Evolutionary conservation across 2,113 vertebrate species (phyloP).

Genomic region (Crocuta crocuta): DNA sequence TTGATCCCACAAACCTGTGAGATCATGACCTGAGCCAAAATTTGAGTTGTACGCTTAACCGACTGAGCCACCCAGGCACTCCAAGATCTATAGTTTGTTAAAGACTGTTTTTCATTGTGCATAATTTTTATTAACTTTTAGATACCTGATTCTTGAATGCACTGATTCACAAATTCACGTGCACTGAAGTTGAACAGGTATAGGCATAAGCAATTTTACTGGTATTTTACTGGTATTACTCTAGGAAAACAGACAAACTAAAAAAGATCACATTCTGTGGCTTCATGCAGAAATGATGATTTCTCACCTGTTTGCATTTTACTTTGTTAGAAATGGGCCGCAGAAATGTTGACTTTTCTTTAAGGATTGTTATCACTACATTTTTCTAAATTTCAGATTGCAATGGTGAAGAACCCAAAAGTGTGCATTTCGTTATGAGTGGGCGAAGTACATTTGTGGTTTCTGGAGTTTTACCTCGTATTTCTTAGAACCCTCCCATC

Average conservation of each 20-base stretch:
- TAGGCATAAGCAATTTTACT: not conserved
- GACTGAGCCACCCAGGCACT: no score
- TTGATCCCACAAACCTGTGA: no score
- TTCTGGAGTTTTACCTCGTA: not conserved
- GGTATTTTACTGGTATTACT: not conserved
- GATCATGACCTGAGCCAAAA: no score
- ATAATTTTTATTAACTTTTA: not conserved
- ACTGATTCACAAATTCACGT: not conserved
- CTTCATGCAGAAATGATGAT: not conserved
- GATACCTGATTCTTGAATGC: not conserved
- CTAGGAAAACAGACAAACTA: not conserved
- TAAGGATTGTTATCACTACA: not conserved
- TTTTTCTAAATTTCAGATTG: not conserved
- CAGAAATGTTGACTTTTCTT: not conserved
- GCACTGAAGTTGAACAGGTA: not conserved
- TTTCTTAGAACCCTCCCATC: not conserved
- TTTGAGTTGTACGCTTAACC: no score
- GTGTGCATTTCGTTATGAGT: not conserved
- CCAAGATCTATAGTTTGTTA: no score
- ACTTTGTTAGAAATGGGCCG: not conserved
- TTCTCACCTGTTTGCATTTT: not conserved
- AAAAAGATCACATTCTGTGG: not conserved
- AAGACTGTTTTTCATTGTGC: not conserved
- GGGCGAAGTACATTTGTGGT: not conserved
- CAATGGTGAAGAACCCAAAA: not conserved